Percentiles rank a stretch among this genome's conserved stretches.
These are phyloP conservation scores for Mystacornis crossleyi DNA, from an alignment of 2,113 vertebrate species.

Conservation along the genomic window DNA sequence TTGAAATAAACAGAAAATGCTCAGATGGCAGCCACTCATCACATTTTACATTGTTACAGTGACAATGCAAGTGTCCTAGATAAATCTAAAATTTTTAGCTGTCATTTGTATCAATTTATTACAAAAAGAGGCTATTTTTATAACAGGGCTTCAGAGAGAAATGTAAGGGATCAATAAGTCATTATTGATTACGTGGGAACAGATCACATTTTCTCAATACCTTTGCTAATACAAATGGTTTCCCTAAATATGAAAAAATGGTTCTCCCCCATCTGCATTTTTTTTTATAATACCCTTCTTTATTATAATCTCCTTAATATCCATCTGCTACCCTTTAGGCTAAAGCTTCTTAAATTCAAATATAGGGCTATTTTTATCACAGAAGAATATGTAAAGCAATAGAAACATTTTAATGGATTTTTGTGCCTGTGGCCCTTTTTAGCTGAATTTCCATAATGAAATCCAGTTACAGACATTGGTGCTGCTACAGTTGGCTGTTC, in stretches of 20 bases:
- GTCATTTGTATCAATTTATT: background rate
- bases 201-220: slow-evolving; percentile 19
- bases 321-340: slow-evolving; percentile 80
- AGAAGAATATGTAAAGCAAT: slow-evolving; percentile 80
- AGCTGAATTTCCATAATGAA: slow-evolving; percentile 80
- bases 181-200: background rate
- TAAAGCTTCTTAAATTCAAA: slow-evolving; percentile 79
- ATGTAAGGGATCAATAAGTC: background rate
- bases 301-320: slow-evolving; percentile 83
- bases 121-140: background rate
- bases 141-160: background rate
- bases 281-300: slow-evolving; percentile 74
- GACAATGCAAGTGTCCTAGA: background rate
- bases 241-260: slow-evolving; percentile 49
- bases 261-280: slow-evolving; percentile 9
- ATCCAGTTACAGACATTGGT: slow-evolving; percentile 74
- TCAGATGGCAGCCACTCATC: background rate
- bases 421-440: slow-evolving; percentile 75
- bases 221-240: slow-evolving; percentile 22
- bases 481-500: slow-evolving; percentile 71
- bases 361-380: slow-evolving; percentile 79
- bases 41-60: background rate
- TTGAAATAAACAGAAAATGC: background rate
- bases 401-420: slow-evolving; percentile 82
- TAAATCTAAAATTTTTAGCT: background rate